phyloP scores from a whole-genome alignment of 2,113 vertebrate species.

The Paraplagusia blochii region DNA sequence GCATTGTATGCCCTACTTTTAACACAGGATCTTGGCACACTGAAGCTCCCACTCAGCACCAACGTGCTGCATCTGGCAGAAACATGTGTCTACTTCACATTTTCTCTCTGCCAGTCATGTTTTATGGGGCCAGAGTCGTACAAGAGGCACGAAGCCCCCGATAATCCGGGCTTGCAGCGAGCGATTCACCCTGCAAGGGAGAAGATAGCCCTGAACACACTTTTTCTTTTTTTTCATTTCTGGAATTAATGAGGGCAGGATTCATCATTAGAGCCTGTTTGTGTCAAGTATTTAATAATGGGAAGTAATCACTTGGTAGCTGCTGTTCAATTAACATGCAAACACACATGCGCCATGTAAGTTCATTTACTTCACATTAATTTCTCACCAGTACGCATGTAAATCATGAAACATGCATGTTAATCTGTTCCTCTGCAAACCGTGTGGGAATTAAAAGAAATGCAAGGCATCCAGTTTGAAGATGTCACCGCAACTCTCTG shows the following conservation, averaged over 20 bases:
- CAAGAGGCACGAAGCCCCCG: slow-evolving; percentile 13
- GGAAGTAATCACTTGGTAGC: slow-evolving; percentile 29
- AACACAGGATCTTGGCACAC: slow-evolving; percentile 40
- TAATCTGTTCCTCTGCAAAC: slow-evolving; percentile 3
- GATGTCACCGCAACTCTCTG: not conserved
- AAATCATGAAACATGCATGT: slow-evolving; percentile 3
- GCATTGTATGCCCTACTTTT: slow-evolving; percentile 56
- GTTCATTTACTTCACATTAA: slow-evolving; percentile 9
- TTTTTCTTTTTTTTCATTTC: slow-evolving; percentile 33
- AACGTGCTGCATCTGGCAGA: slow-evolving; percentile 46
- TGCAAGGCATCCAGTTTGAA: slow-evolving; percentile 12
- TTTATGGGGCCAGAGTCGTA: slow-evolving; percentile 41
- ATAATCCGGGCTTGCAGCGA: slow-evolving; percentile 29
- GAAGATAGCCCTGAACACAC: slow-evolving; percentile 42
- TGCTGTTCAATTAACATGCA: slow-evolving; percentile 30
- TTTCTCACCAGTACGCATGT: not conserved
- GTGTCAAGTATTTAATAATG: slow-evolving; percentile 48
- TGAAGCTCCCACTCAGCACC: slow-evolving; percentile 37
- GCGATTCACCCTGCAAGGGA: slow-evolving; percentile 34
- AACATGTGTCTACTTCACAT: slow-evolving; percentile 32
- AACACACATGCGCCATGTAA: not conserved
- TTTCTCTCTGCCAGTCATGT: slow-evolving; percentile 38
- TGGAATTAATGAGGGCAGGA: slow-evolving; percentile 52
- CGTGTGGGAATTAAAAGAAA: slow-evolving; percentile 14
- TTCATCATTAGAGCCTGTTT: slow-evolving; percentile 47